Base-by-base conservation (phyloP, 2,888 invertebrate genomes). In the Nebria salina region DNA sequence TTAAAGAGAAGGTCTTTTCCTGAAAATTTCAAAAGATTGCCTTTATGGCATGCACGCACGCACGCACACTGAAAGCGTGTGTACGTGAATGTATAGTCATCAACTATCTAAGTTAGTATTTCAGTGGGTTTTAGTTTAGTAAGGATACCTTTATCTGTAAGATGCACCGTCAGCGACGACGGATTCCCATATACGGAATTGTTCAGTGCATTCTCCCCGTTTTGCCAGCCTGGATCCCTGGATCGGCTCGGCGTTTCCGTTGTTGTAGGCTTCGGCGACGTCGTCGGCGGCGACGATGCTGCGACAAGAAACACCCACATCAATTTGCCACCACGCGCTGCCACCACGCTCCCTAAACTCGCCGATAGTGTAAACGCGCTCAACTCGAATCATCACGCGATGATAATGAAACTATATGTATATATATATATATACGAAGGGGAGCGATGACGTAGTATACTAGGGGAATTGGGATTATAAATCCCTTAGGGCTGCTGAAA, bases 271-370 rank as follows among this genome's bases (percentile, higher is more conserved):
- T 93, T 93, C 82, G 95, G 94, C 84, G 94, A 93, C 76, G 96
- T 95, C 82, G 95, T 95, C 75, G 96, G 95, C 78, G 95, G 95
- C 84, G 93, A 92, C 64, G 96, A 95, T 86, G 93, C 96, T 96
- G 89, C 87, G 88, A 88, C 87, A 88, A 87, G 87, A 80, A 43
- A 75, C 20, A 75, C 42, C 54, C 75, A 75, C 54, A 54, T 75
- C 54, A 75, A 75, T 75, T 75, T 75, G 75, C 64, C 75, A 65
- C 70, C 65, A 70, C 73, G 77, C 72, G 72, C 65, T 72, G 72
- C 73, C 78, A 66, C 66, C 64, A 68, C 68, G 68, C 68, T 20
- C 68, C 68, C 26, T 26, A 20, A 25, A 68, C 15, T 68, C 6
- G 54, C 54, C 54, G 54, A 13, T 54, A 54, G 54, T 54, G 54